Base-by-base conservation (phyloP, 2,888 invertebrate species). In the Tromatobia lineatoria region DNA sequence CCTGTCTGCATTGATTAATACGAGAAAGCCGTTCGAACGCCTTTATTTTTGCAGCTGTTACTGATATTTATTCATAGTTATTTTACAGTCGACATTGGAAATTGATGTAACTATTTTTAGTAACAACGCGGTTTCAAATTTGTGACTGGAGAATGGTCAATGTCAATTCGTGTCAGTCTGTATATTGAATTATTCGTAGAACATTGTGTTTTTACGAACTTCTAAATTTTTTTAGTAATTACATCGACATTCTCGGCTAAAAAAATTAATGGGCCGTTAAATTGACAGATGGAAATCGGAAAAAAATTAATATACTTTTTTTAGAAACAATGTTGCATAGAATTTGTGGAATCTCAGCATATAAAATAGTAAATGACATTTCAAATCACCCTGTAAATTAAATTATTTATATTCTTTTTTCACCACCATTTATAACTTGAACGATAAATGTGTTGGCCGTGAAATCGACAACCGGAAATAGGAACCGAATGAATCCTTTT, bases 11-110 rank as follows among this genome's bases (percentile, higher is more conserved):
- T 70, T 61, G 64, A 79, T 79, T 71, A 25, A 71, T 64, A 42
- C 71, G 71, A 79, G 78, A 78, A 78, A 70, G 78, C 70, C 25
- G 70, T 13, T 52, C 20, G 38, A 23, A 54, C 20, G 54, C 20
- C 70, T 54, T 42, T 15, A 2, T 25, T 50, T 52, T 23, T 7
- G 29, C 34, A 52, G n/a, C 29, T 29, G n/a, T 52, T 50, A 42
- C 42, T n/a, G 15, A 34, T 70, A 54, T 38, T n/a, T 70, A 70
- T 54, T 54, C 20, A 34, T 15, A 13, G 70, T 29, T 34, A 18
- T 38, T 70, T 52, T 4, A 20, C 38, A 18, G 34, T 20, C 52
- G 20, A 13, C 52, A 52, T 70, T 20, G 18, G 13, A 52, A 52
- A 50, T 34, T 10, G 18, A 38, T 70, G 20, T 18, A 52, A 70